Percentiles rank a stretch among this genome's conserved stretches.
phyloP scores from a whole-genome alignment of 2,888 invertebrate species.

The Altica lythri region DNA sequence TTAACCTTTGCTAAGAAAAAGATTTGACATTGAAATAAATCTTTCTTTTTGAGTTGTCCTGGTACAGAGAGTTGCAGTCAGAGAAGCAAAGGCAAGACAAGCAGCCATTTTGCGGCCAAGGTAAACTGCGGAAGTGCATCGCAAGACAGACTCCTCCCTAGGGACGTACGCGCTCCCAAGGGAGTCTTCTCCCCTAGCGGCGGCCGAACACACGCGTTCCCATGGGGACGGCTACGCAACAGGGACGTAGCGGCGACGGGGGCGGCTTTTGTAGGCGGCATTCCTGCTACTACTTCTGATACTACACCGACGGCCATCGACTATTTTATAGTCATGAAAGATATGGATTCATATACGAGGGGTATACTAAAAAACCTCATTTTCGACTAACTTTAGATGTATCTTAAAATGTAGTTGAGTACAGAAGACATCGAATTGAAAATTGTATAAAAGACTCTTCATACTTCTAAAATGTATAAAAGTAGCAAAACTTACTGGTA shows the following conservation, averaged over 20 bases:
- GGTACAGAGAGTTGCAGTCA: no score
- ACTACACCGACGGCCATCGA: constrained; percentile 51
- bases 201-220: constrained; percentile 58
- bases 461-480: no score
- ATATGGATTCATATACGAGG: constrained; percentile 15
- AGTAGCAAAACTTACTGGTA: no score
- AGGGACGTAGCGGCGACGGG: constrained; percentile 54
- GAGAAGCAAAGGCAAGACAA: constrained; percentile 3
- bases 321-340: constrained; percentile 40
- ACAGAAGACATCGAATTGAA: no score
- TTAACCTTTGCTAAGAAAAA: no score
- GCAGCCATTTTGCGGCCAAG: constrained; percentile 41
- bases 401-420: no score
- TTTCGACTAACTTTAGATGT: no score
- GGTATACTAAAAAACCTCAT: background rate
- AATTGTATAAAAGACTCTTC: no score
- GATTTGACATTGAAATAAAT: no score
- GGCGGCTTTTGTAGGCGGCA: constrained; percentile 49
- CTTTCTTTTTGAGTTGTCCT: no score
- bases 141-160: constrained; percentile 53
- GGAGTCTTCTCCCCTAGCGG: constrained; percentile 50
- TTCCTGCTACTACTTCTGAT: constrained; percentile 40
- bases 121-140: constrained; percentile 50
- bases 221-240: constrained; percentile 61
- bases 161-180: constrained; percentile 57